Conservation (phyloP, 2,888 invertebrate species). For the Sesia apiformis region DNA sequence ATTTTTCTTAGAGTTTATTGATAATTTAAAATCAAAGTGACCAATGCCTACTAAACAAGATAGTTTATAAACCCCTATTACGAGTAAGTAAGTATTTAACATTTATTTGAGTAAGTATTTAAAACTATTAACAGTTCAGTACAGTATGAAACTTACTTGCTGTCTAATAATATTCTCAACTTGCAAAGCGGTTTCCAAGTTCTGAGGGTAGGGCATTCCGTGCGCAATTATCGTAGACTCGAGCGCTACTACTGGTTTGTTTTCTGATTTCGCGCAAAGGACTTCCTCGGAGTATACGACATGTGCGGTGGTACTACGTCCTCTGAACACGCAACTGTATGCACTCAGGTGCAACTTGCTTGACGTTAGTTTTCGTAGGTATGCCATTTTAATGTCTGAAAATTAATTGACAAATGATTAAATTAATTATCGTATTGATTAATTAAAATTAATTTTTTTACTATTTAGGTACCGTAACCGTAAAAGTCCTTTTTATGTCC, state of each 20-base stretch:
- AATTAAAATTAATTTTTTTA: too few species aligned
- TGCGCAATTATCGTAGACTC: slow-evolving; percentile 99
- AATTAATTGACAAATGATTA: too few species aligned
- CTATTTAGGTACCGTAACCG: too few species aligned
- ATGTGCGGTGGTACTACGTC: slow-evolving; percentile 18
- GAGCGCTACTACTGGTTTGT: slow-evolving; percentile 89
- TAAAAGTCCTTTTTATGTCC: too few species aligned
- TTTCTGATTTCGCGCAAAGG: slow-evolving; percentile 73
- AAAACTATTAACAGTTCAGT: too few species aligned
- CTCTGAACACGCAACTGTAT: slow-evolving; percentile 17
- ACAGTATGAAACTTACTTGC: slow-evolving; percentile 61
- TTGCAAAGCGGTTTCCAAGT: slow-evolving; percentile 87
- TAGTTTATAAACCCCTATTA: too few species aligned
- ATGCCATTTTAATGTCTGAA: slow-evolving; percentile 31
- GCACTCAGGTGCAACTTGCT: slow-evolving; percentile 21
- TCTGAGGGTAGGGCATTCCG: slow-evolving; percentile 96
- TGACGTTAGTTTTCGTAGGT: slow-evolving; percentile 30
- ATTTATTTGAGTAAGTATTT: too few species aligned
- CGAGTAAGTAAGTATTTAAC: too few species aligned
- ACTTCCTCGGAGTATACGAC: slow-evolving; percentile 77
- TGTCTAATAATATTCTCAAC: slow-evolving; percentile 86
- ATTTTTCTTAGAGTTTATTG: too few species aligned
- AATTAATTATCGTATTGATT: too few species aligned
- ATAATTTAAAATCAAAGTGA: too few species aligned
- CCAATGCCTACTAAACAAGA: too few species aligned